phyloP scores from a whole-genome alignment of 2,113 vertebrate species.

The Lophotis ruficrista region DNA sequence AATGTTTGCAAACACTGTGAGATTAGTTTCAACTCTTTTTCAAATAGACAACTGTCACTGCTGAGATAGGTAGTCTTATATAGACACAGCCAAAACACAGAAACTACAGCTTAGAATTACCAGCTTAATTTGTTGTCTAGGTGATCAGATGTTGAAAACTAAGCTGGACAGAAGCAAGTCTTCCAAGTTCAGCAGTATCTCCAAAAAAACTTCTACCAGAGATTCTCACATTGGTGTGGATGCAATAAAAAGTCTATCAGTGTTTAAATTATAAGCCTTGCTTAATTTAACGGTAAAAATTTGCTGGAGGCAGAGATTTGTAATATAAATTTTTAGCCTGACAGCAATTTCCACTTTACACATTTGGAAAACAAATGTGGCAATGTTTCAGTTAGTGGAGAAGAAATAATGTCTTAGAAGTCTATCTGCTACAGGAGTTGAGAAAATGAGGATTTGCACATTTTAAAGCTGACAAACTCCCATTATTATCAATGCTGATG shows the following conservation, averaged over 20 bases:
- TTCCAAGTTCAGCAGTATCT: neutral
- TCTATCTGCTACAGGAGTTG: neutral
- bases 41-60: neutral
- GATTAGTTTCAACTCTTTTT: neutral
- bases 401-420: neutral
- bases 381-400: constrained; percentile 29
- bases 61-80: neutral
- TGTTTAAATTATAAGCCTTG: constrained; percentile 12
- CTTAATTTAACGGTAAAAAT: constrained; percentile 34
- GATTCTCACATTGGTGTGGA: neutral
- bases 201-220: neutral
- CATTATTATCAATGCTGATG: neutral
- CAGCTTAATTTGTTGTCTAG: neutral
- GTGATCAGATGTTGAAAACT: neutral
- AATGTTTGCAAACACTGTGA: neutral
- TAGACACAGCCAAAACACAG: neutral
- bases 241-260: neutral
- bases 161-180: neutral
- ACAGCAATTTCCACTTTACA: constrained; percentile 44
- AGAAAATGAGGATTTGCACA: constrained; percentile 16
- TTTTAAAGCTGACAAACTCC: constrained; percentile 25
- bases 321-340: constrained; percentile 31
- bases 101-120: neutral
- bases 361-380: constrained; percentile 50
- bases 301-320: constrained; percentile 27